Percentiles rank a stretch among this genome's conserved stretches.
These are phyloP conservation scores for Arremon brunneinucha DNA, from an alignment of 2,797 vertebrate genomes.

Conservation along the genomic window DNA sequence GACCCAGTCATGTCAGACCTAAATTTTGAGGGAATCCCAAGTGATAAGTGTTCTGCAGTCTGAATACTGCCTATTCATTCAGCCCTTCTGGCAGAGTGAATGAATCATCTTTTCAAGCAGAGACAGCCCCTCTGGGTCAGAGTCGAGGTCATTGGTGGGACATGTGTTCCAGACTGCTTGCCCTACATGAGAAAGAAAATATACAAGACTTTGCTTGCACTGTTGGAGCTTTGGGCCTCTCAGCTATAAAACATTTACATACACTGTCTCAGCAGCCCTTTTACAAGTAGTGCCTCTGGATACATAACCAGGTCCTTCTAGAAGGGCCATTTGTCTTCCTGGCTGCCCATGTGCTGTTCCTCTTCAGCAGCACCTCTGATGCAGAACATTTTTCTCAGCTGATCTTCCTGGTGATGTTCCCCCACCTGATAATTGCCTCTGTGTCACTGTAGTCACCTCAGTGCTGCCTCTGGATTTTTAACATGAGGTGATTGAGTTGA, in stretches of 20 bases:
- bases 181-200: conserved; percentile 22
- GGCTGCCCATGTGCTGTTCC: background rate
- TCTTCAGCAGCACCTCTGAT: background rate
- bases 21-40: conserved; percentile 66
- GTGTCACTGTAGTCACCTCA: background rate
- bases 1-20: conserved; percentile 63
- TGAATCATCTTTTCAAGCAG: conserved; percentile 53
- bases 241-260: conserved; percentile 5
- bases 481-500: background rate
- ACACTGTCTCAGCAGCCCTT: background rate
- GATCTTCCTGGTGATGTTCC: background rate
- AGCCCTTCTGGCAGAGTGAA: conserved; percentile 33
- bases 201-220: background rate
- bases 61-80: conserved; percentile 63
- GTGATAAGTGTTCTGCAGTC: conserved; percentile 27
- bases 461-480: background rate
- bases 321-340: conserved; percentile 3
- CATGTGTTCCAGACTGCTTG: conserved; percentile 22
- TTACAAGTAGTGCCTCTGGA: background rate
- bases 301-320: background rate
- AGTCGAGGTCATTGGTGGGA: conserved; percentile 15
- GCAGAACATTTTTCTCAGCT: background rate
- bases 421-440: background rate
- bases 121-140: conserved; percentile 57
- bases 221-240: background rate